phyloP scores from a whole-genome alignment of 1,140 invertebrate genomes.

The Drosophila sucinea region DNA sequence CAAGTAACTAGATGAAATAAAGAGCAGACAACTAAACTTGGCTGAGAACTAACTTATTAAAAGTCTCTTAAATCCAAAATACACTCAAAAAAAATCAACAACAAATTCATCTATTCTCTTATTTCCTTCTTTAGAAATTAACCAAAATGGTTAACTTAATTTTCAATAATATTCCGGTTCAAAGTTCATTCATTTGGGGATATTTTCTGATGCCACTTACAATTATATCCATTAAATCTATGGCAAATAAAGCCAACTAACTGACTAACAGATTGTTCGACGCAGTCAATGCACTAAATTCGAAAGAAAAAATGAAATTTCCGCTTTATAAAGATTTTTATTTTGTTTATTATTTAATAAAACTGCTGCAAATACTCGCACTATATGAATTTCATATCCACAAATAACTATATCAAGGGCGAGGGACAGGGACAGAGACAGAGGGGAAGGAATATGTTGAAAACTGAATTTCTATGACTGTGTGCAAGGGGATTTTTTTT shows the following conservation, averaged over 20 bases:
- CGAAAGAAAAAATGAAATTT: background rate
- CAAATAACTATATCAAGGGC: background rate
- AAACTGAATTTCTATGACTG: conserved; percentile 49
- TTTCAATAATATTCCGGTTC: no score
- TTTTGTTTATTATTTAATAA: conserved; percentile 33
- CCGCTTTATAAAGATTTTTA: conserved; percentile 34
- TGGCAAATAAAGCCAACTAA: background rate
- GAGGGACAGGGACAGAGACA: background rate
- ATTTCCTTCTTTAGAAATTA: no score
- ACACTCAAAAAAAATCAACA: no score
- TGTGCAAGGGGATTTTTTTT: conserved; percentile 51
- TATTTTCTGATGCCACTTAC: background rate
- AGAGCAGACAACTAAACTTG: no score
- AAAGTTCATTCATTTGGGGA: no score
- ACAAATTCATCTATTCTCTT: no score
- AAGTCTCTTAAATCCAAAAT: no score
- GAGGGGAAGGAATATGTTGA: background rate
- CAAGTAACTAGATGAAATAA: no score
- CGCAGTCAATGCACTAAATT: conserved; percentile 1
- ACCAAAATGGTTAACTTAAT: no score
- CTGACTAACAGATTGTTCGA: background rate
- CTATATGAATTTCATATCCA: conserved; percentile 38
- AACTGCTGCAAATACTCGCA: conserved; percentile 37
- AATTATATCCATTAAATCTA: background rate
- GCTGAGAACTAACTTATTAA: no score